Conservation (phyloP, 1,140 invertebrate species). For the Meloidogyne chitwoodi region DNA sequence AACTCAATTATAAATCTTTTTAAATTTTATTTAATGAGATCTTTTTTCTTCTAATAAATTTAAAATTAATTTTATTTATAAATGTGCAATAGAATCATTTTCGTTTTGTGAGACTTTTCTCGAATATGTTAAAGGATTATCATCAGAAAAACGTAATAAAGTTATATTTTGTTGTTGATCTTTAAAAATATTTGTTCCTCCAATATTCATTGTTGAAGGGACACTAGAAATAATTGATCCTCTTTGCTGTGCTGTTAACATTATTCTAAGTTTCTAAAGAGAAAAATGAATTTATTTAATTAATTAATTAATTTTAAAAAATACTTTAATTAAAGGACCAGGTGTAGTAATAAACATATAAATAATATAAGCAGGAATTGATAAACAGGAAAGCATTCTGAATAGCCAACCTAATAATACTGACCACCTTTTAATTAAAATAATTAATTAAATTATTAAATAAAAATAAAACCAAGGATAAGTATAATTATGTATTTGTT, state of each 20-base stretch:
- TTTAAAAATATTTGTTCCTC: neutral
- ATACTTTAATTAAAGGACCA: constrained; percentile 42
- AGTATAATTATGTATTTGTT: constrained; percentile 47
- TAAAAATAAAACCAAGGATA: constrained; percentile 35
- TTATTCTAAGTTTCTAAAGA: constrained; percentile 39
- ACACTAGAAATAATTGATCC: neutral
- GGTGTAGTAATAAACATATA: constrained; percentile 41
- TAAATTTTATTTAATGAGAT: no score
- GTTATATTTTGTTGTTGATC: neutral
- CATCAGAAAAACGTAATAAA: neutral
- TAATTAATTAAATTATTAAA: constrained; percentile 8
- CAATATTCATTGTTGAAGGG: neutral
- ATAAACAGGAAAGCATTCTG: constrained; percentile 48
- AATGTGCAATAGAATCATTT: neutral
- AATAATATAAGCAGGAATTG: constrained; percentile 42
- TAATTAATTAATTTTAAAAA: neutral
- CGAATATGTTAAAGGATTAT: neutral
- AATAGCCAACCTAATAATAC: constrained; percentile 54
- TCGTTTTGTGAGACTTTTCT: neutral
- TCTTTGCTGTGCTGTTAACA: constrained; percentile 43
- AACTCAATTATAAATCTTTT: no score
- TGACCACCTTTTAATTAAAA: constrained; percentile 53
- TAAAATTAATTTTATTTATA: neutral
- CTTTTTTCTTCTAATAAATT: no score
- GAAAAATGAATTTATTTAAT: neutral